Evolutionary conservation across 2,113 vertebrate genomes (phyloP).

Genomic region (Cynocephalus volans): DNA sequence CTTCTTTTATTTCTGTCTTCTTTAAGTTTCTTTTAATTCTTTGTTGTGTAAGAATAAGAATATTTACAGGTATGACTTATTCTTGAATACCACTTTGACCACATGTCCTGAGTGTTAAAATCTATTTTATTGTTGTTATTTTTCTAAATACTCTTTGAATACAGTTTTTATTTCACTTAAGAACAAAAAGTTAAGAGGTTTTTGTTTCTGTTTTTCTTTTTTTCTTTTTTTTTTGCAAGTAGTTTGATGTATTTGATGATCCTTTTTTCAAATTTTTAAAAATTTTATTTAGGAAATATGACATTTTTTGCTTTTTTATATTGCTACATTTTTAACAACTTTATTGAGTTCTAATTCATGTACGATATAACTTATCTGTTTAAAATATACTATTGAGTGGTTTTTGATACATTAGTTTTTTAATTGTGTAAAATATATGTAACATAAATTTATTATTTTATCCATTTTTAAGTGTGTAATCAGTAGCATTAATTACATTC

Average conservation of each 20-base stretch:
- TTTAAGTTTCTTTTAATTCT: not conserved
- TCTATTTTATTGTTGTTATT: not conserved
- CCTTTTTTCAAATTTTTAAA: not conserved
- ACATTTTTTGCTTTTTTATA: not conserved
- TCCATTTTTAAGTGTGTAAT: not conserved
- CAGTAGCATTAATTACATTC: not conserved
- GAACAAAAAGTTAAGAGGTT: not conserved
- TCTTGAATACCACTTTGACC: not conserved
- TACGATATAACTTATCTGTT: not conserved
- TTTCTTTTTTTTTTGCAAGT: not conserved
- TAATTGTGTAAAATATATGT: not conserved
- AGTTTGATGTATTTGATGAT: not conserved
- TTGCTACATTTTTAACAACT: not conserved
- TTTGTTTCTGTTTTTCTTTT: not conserved
- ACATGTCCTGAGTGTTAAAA: not conserved
- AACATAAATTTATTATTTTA: not conserved
- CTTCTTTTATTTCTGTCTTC: not conserved
- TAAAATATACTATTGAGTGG: not conserved
- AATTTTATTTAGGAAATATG: not conserved
- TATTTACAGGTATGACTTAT: not conserved
- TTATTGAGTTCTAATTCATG: not conserved
- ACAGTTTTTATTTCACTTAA: not conserved
- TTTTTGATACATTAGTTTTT: not conserved
- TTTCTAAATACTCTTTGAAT: not conserved
- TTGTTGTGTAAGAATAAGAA: not conserved